phyloP scores from a whole-genome alignment of 2,113 vertebrate species.

The Pycnonotus jocosus region DNA sequence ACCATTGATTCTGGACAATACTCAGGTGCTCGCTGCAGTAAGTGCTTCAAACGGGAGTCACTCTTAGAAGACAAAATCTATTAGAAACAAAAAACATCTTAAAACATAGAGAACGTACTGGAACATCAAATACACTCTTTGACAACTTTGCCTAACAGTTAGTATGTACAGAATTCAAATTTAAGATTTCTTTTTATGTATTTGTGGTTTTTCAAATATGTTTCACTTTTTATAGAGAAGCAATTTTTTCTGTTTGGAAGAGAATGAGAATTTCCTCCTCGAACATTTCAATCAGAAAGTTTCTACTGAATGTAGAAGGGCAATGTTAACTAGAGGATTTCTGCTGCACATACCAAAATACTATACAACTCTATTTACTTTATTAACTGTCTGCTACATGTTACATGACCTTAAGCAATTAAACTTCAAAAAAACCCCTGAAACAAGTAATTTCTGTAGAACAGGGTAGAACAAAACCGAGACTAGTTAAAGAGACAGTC shows the following conservation, averaged over 20 bases:
- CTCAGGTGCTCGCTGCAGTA: constrained; percentile 88
- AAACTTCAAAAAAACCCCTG: neutral
- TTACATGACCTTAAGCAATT: neutral
- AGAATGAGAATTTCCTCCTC: neutral
- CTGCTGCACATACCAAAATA: neutral
- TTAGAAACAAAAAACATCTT: constrained; percentile 16
- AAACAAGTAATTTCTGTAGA: neutral
- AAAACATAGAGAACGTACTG: neutral
- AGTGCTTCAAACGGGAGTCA: constrained; percentile 91
- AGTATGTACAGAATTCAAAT: neutral
- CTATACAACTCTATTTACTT: neutral
- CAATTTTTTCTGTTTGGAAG: neutral
- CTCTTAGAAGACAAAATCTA: constrained; percentile 95
- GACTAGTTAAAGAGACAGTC: neutral
- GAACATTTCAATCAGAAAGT: neutral
- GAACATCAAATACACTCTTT: neutral
- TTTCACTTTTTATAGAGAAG: neutral
- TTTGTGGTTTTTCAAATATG: neutral
- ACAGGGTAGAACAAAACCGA: neutral
- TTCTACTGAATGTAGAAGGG: neutral
- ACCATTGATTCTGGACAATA: constrained; percentile 92
- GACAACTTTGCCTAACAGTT: neutral
- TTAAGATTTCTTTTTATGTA: neutral
- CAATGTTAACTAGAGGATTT: neutral
- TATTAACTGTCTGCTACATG: neutral